Evolutionary conservation across 1,140 invertebrate genomes (phyloP).

Genomic region (Drosophila ironensis): DNA sequence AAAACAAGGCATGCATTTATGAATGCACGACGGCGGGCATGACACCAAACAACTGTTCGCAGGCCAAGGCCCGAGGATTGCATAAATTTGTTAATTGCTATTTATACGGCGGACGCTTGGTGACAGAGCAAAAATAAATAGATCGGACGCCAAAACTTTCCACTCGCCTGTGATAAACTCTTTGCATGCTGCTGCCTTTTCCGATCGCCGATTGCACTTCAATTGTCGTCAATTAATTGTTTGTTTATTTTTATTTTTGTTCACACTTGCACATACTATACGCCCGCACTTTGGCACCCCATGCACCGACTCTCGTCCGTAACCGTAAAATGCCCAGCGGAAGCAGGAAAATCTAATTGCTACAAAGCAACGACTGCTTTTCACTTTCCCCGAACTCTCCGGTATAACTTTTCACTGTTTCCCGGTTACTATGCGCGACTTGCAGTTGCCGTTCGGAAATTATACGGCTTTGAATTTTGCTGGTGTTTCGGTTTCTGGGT

Average conservation of each 20-base stretch:
- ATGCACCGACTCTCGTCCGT: slow-evolving; percentile 1
- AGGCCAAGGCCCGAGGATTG: slow-evolving; percentile 37
- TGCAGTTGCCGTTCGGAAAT: slow-evolving; percentile 17
- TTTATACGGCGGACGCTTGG: slow-evolving; percentile 60
- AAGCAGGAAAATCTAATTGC: too few relatives aligned
- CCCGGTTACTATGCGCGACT: neutral
- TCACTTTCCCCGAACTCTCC: too few relatives aligned
- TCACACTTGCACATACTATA: slow-evolving; percentile 6
- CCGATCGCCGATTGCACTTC: slow-evolving; percentile 51
- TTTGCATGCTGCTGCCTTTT: slow-evolving; percentile 41
- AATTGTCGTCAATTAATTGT: slow-evolving; percentile 73
- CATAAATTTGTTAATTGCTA: slow-evolving; percentile 76
- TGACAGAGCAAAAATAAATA: slow-evolving; percentile 35
- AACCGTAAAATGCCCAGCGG: too few relatives aligned
- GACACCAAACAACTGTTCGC: slow-evolving; percentile 1
- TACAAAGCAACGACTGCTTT: too few relatives aligned
- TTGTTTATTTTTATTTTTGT: slow-evolving; percentile 40
- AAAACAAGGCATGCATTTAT: slow-evolving; percentile 1
- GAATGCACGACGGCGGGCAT: neutral
- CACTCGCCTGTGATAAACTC: slow-evolving; percentile 59
- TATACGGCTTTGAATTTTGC: too few relatives aligned
- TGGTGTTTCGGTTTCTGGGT: slow-evolving; percentile 20
- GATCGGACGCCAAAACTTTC: slow-evolving; percentile 68
- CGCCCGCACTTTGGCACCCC: slow-evolving; percentile 31
- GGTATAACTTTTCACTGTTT: too few relatives aligned